Evolutionary conservation across 2,888 invertebrate genomes (phyloP), one percentile per base, ranked within the genome.

Genomic region (Chironomus riparius): DNA sequence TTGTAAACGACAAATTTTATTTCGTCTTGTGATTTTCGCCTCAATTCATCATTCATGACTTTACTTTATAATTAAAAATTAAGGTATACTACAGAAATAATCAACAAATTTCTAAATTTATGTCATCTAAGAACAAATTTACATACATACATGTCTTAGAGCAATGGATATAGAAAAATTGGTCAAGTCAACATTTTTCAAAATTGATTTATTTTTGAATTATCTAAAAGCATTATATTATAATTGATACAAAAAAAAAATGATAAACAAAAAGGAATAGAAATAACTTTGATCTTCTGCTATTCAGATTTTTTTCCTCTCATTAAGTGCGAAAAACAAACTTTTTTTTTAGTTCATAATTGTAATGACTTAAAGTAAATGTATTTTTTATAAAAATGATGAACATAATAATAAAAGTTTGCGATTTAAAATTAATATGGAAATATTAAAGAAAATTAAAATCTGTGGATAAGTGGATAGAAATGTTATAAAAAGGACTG

Each of bases 351-450:
- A 69, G 69, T 47, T 69, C 5, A 28, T 70, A 70, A 21, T 70
- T 47, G 70, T 47, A 70, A 56, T 15, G 38, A 68, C 68, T 70
- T 70, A 47, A 70, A 47, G 18, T 70, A 15, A 70, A 70, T 70
- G 70, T 70, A 70, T 70, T 70, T 70, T 70, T 70, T 70, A 70
- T 68, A 68, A 68, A 28, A 28, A 38, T 28, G 13, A 68, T 47
- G 18, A 21, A 62, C 12, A 18, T 22, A 28, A 68, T 22, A 28
- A 68, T 10, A 28, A n/a, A 68, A 22, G 15, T 24, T 28, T 7
- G 24, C 24, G 21, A 65, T 65, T 22, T 6, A 65, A 22, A 62
- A 22, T 2, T 65, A 24, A 65, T 21, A 12, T 22, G 13, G 65
- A 65, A 56, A 7, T 2, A 28, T 28, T 28, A 4, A 24, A 28